Percentiles rank a stretch among this genome's conserved stretches.
phyloP scores from a whole-genome alignment of 2,113 vertebrate genomes.

The Symphodus melops region DNA sequence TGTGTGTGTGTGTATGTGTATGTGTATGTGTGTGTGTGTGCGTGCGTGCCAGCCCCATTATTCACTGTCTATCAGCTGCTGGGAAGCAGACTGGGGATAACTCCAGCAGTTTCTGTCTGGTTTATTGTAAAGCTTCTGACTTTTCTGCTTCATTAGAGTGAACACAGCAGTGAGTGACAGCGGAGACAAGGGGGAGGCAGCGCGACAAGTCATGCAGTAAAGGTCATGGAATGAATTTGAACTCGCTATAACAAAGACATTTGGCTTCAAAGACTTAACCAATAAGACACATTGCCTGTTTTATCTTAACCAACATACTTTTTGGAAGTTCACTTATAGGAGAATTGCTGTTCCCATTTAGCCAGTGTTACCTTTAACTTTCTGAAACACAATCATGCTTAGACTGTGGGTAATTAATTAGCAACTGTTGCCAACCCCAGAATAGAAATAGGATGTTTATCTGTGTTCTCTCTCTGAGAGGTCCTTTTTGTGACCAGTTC shows the following conservation, averaged over 20 bases:
- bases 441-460: constrained; percentile 59
- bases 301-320: background rate
- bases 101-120: constrained; percentile 44
- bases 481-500: constrained; percentile 47
- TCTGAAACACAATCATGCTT: constrained; percentile 22
- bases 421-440: constrained; percentile 47
- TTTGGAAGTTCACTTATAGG: background rate
- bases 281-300: constrained; percentile 27
- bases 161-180: constrained; percentile 67
- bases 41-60: constrained; percentile 39
- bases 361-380: background rate
- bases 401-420: constrained; percentile 33
- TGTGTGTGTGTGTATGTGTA: too few species aligned
- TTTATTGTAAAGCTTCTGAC: constrained; percentile 58
- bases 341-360: constrained; percentile 20
- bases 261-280: constrained; percentile 47
- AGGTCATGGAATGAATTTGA: constrained; percentile 64
- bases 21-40: too few species aligned
- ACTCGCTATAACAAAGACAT: constrained; percentile 54
- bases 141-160: constrained; percentile 72
- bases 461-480: constrained; percentile 33
- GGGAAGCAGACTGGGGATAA: constrained; percentile 47
- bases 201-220: constrained; percentile 60
- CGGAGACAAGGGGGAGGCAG: constrained; percentile 41
- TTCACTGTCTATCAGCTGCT: constrained; percentile 59